A percentile compares a stretch with the other conserved stretches of the same genome.
Conservation (phyloP, 2,888 invertebrate genomes). For the Hypolimnas misippus region DNA sequence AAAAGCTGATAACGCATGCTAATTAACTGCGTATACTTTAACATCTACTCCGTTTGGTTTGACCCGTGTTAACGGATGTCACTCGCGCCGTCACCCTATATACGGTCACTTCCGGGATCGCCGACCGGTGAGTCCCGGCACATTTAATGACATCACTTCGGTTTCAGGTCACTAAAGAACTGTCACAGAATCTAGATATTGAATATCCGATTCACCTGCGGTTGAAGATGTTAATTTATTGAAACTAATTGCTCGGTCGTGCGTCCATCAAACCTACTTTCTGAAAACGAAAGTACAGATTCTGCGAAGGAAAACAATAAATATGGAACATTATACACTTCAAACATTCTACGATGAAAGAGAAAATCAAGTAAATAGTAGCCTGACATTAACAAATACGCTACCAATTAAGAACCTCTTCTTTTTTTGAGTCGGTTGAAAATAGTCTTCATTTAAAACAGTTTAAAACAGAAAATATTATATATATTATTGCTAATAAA, state of each 20-base stretch:
- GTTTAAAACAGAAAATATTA: too few relatives aligned
- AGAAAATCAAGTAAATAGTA: too few relatives aligned
- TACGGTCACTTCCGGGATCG: constrained; percentile 67
- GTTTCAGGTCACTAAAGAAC: constrained; percentile 23
- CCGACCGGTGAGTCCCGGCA: constrained; percentile 54
- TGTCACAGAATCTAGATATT: constrained; percentile 9
- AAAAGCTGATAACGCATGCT: background rate
- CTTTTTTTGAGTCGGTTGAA: too few relatives aligned
- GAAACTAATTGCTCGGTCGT: constrained; percentile 23
- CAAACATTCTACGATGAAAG: background rate
- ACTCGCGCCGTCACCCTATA: constrained; percentile 50
- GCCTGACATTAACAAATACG: too few relatives aligned
- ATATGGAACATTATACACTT: background rate
- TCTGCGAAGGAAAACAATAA: constrained; percentile 5
- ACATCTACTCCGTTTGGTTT: constrained; percentile 13
- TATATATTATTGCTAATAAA: background rate
- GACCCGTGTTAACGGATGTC: constrained; percentile 28
- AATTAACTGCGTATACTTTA: constrained; percentile 1
- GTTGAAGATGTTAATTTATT: constrained; percentile 12
- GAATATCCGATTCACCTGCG: constrained; percentile 10
- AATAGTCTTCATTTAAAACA: too few relatives aligned
- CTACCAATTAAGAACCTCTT: too few relatives aligned
- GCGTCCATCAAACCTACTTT: constrained; percentile 21
- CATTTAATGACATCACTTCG: constrained; percentile 41
- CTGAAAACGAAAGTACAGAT: constrained; percentile 22